Evolutionary conservation across 2,113 vertebrate genomes (phyloP).

Genomic region (Seriola aureovittata): DNA sequence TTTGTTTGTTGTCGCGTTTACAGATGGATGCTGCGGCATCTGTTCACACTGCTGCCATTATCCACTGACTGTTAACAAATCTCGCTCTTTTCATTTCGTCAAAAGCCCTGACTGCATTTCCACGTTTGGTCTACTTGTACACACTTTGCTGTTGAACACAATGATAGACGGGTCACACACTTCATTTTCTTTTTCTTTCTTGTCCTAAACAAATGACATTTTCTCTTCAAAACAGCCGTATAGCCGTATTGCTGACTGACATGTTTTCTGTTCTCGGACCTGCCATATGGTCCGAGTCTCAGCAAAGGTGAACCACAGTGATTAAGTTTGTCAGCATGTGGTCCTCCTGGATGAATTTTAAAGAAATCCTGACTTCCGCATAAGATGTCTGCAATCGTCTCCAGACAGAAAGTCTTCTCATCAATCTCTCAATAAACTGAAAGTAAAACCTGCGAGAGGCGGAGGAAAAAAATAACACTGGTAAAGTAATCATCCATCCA

Average conservation of each 20-base stretch:
- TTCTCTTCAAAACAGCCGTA: background rate
- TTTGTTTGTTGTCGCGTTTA: conserved; percentile 73
- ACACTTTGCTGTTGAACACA: background rate
- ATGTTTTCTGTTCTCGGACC: conserved; percentile 27
- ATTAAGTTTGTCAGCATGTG: conserved; percentile 47
- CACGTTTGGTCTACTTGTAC: conserved; percentile 1
- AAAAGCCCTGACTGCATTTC: background rate
- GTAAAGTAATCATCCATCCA: conserved; percentile 60
- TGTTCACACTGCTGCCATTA: conserved; percentile 41
- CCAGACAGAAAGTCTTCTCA: conserved; percentile 44
- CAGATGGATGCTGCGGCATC: conserved; percentile 31
- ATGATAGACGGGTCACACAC: background rate
- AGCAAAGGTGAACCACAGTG: conserved; percentile 51
- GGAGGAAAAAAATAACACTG: conserved; percentile 31
- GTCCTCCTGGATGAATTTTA: conserved; percentile 44
- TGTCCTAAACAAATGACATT: conserved; percentile 22
- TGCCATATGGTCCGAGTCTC: conserved; percentile 51
- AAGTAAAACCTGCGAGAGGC: conserved; percentile 34
- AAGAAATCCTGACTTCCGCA: conserved; percentile 44
- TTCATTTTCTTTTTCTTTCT: background rate
- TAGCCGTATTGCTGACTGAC: conserved; percentile 2
- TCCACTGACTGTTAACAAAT: conserved; percentile 28
- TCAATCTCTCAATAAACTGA: conserved; percentile 63
- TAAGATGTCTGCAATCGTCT: conserved; percentile 47
- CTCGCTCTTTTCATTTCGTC: background rate